Percentiles rank a stretch among this genome's conserved stretches.
phyloP scores from a whole-genome alignment of 2,797 vertebrate species.

The Neomorphus geoffroyi region DNA sequence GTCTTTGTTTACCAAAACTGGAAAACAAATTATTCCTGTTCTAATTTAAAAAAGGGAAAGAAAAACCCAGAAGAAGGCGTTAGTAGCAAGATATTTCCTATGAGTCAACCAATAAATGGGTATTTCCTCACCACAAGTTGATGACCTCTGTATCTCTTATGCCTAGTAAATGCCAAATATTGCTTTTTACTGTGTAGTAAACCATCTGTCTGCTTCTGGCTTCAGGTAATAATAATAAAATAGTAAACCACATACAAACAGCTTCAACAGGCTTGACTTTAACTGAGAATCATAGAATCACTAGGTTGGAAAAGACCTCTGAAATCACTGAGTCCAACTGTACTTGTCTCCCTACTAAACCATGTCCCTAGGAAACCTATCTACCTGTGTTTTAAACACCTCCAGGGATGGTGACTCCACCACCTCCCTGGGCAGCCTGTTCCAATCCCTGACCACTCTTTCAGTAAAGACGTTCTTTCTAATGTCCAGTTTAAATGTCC shows the following conservation, averaged over 20 bases:
- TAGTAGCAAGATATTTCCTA: background rate
- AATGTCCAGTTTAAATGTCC: no score
- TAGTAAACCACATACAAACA: background rate
- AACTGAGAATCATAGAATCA: no score
- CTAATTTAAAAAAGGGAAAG: background rate
- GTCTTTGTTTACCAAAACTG: background rate
- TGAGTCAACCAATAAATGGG: background rate
- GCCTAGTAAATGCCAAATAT: background rate
- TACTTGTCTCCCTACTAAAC: no score
- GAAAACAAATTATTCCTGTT: background rate
- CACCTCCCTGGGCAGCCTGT: no score
- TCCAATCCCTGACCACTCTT: no score
- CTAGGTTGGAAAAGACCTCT: no score
- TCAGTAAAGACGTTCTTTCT: no score
- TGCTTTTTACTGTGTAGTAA: background rate
- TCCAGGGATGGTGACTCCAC: no score
- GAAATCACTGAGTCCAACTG: no score
- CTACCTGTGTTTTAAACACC: no score
- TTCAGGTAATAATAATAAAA: background rate
- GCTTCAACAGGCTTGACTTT: background rate
- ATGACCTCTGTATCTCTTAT: background rate
- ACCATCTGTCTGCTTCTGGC: background rate
- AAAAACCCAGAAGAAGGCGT: background rate
- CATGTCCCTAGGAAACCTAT: no score
- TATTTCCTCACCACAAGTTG: background rate